Conservation (phyloP, 2,797 vertebrate species). For the Phrynocephalus vlangalii region DNA sequence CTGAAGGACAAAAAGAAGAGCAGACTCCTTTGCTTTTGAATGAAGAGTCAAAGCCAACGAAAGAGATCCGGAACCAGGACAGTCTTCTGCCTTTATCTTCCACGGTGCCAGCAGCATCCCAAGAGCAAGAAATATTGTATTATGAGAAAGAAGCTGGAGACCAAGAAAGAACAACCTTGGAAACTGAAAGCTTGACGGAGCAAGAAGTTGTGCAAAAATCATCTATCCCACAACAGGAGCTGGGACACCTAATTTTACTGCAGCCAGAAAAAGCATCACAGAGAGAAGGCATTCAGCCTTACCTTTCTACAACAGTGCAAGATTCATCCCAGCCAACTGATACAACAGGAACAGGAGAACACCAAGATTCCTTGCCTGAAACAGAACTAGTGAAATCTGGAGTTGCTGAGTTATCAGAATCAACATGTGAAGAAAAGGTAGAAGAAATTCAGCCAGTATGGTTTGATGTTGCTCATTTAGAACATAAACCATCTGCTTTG, state of each 20-base stretch:
- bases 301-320: constrained; percentile 50
- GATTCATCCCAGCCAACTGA: constrained; percentile 41
- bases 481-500: constrained; percentile 16
- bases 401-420: constrained; percentile 16
- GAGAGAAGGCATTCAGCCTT: constrained; percentile 15
- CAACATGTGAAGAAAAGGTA: constrained; percentile 40
- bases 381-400: constrained; percentile 26
- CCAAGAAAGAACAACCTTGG: background rate
- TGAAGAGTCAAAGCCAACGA: background rate
- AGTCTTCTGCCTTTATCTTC: background rate
- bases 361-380: constrained; percentile 55
- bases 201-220: constrained; percentile 28
- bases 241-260: constrained; percentile 31
- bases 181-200: constrained; percentile 44
- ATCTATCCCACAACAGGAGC: constrained; percentile 17
- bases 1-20: constrained; percentile 4
- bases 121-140: constrained; percentile 2
- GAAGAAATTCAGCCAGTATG: constrained; percentile 21
- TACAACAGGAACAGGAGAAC: constrained; percentile 55
- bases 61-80: constrained; percentile 18
- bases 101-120: background rate
- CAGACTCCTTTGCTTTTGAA: background rate
- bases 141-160: background rate
- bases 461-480: constrained; percentile 12
- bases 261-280: constrained; percentile 25